These are phyloP conservation scores for Dolichotis patagonum DNA, from an alignment of 2,113 vertebrate genomes.

Conservation along the genomic window DNA sequence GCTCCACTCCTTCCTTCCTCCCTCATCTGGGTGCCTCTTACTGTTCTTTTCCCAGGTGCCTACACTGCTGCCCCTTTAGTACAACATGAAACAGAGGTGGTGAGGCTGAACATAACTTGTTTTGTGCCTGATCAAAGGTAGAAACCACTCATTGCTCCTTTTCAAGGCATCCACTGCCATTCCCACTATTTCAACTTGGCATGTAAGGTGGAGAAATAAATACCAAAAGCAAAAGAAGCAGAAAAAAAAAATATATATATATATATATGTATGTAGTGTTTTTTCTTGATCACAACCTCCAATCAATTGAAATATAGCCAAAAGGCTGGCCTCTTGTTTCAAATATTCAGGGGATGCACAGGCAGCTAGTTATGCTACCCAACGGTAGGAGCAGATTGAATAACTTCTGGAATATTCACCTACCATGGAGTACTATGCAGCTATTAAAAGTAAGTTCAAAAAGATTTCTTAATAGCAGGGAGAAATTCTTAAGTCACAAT, in stretches of 20 bases:
- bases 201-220: constrained; percentile 16
- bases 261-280: neutral
- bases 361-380: neutral
- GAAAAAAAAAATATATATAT: no score
- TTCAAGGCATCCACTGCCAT: neutral
- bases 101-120: neutral
- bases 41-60: neutral
- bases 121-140: neutral
- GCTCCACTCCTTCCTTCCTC: neutral
- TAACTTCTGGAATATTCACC: neutral
- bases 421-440: neutral
- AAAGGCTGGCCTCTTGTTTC: neutral
- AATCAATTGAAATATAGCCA: neutral
- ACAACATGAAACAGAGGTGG: neutral
- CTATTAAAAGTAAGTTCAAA: neutral
- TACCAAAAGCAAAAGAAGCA: neutral
- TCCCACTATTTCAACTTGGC: neutral
- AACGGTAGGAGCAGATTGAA: neutral
- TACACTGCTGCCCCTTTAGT: neutral
- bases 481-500: neutral
- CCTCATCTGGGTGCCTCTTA: neutral
- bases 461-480: neutral
- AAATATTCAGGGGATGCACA: neutral
- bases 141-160: neutral
- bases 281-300: neutral